These are phyloP conservation scores for Hymenochirus boettgeri DNA, from an alignment of 2,113 vertebrate species.

Conservation along the genomic window DNA sequence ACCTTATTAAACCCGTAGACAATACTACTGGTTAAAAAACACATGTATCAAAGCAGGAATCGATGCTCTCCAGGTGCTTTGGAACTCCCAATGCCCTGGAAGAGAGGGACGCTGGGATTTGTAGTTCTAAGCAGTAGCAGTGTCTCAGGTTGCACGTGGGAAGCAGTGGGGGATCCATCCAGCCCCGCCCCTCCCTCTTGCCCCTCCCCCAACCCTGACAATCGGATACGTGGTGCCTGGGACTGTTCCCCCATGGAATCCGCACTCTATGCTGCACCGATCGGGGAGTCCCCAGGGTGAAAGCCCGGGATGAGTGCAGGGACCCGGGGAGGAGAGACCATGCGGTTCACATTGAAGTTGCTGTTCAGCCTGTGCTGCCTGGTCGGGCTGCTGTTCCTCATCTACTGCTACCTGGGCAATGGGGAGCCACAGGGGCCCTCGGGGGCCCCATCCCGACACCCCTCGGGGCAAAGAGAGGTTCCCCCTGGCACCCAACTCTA, in stretches of 20 bases:
- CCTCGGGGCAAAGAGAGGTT: constrained; percentile 4
- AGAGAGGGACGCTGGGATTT: no score
- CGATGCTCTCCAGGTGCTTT: no score
- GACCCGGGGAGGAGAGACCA: constrained; percentile 37
- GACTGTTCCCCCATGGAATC: constrained; percentile 10
- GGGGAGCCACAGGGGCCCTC: constrained; percentile 22
- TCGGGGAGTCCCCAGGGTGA: constrained; percentile 34
- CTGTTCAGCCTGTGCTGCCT: constrained; percentile 51
- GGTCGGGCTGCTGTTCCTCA: constrained; percentile 49
- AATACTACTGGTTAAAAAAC: no score
- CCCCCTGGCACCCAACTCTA: constrained; percentile 20
- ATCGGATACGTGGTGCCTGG: constrained; percentile 33
- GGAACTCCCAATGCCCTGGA: no score
- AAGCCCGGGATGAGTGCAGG: constrained; percentile 14
- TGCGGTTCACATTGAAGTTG: constrained; percentile 57
- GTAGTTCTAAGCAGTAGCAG: no score
- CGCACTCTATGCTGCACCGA: constrained; percentile 8
- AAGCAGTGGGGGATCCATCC: not conserved
- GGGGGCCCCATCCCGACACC: not conserved
- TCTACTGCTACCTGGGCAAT: constrained; percentile 48
- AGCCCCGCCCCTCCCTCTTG: not conserved
- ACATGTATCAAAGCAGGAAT: no score
- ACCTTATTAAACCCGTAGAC: no score
- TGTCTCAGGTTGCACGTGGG: no score
- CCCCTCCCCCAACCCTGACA: constrained; percentile 16